Conservation (phyloP, 2,797 vertebrate genomes). For the Anomalospiza imberbis region DNA sequence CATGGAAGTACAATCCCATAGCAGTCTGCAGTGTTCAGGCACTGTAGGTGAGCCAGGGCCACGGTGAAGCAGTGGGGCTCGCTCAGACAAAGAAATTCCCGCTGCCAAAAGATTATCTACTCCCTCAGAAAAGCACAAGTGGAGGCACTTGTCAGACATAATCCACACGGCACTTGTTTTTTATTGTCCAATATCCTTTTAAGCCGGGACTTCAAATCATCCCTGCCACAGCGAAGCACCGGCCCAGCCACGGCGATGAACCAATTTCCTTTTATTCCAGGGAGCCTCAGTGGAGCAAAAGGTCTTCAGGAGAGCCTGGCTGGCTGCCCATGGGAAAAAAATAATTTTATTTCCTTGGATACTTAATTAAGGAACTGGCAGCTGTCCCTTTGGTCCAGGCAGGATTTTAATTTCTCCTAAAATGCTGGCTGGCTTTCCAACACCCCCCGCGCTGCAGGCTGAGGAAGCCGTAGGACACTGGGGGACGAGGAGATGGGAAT, state of each 20-base stretch:
- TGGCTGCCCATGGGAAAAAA: slow-evolving; percentile 18
- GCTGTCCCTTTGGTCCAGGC: background rate
- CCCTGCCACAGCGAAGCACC: background rate
- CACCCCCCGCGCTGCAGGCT: rapidly evolving
- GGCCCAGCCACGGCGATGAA: background rate
- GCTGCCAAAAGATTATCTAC: background rate
- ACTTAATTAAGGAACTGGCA: background rate
- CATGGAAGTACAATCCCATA: background rate
- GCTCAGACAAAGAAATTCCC: background rate
- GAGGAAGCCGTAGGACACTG: background rate
- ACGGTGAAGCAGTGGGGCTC: background rate
- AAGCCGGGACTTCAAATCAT: slow-evolving; percentile 58
- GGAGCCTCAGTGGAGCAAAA: background rate
- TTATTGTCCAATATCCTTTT: slow-evolving; percentile 64
- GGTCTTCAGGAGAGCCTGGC: slow-evolving; percentile 20
- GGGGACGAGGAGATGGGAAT: background rate
- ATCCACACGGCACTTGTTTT: slow-evolving; percentile 30
- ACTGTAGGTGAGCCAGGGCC: background rate
- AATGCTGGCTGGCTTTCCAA: background rate
- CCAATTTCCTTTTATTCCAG: slow-evolving; percentile 21
- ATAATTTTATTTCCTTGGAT: background rate
- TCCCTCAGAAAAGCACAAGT: background rate
- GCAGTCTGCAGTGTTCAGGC: background rate
- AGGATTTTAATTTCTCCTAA: slow-evolving; percentile 22
- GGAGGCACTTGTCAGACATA: slow-evolving; percentile 24